phyloP scores from a whole-genome alignment of 2,888 invertebrate species.

The Machimus atricapillus region DNA sequence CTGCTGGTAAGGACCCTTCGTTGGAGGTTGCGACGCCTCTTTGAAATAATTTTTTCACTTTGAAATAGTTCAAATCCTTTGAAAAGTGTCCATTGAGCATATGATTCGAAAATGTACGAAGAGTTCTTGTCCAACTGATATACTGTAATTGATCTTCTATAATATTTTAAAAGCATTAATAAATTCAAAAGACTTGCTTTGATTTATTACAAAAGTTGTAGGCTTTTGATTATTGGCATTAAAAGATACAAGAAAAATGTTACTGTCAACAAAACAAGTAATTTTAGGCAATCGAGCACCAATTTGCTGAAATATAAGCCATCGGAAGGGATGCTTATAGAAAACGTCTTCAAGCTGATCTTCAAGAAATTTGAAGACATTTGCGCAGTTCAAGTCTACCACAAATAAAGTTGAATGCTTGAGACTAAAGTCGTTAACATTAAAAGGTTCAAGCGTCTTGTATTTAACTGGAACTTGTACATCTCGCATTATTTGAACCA shows the following conservation, averaged over 20 bases:
- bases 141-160: conserved; percentile 10
- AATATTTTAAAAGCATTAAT: background rate
- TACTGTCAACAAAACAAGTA: conserved; percentile 24
- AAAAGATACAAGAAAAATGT: conserved; percentile 7
- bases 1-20: conserved; percentile 52
- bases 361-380: background rate
- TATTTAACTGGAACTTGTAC: background rate
- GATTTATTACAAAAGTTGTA: conserved; percentile 5
- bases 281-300: background rate
- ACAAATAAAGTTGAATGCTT: background rate
- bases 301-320: background rate
- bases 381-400: background rate
- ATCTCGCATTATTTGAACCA: background rate
- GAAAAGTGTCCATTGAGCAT: conserved; percentile 22
- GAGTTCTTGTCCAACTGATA: conserved; percentile 1
- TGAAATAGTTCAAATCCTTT: conserved; percentile 10
- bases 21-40: conserved; percentile 52
- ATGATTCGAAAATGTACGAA: background rate
- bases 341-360: background rate
- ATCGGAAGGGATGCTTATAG: background rate
- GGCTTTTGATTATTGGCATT: background rate
- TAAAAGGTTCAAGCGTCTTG: background rate
- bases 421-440: background rate
- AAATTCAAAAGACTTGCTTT: background rate
- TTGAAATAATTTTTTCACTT: conserved; percentile 41